A percentile compares a stretch with the other conserved stretches of the same genome.
phyloP scores from a whole-genome alignment of 1,140 invertebrate genomes.

The Halictus rubicundus region DNA sequence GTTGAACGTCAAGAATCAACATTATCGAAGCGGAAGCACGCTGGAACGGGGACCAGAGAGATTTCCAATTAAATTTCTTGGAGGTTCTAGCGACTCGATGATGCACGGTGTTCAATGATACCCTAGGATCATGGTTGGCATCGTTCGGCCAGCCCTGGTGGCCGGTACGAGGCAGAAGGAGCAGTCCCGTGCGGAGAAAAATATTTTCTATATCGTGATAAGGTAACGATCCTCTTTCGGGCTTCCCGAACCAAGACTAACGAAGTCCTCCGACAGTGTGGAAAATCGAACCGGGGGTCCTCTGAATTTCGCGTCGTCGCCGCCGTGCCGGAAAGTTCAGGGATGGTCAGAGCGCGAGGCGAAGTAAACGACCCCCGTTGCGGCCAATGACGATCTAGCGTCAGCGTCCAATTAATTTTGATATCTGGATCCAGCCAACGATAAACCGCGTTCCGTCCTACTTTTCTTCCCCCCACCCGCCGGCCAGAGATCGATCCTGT shows the following conservation, averaged over 20 bases:
- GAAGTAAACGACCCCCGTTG: not conserved
- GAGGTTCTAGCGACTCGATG: not conserved
- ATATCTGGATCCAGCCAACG: slow-evolving; percentile 38
- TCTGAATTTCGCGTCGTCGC: slow-evolving; percentile 38
- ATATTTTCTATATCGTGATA: slow-evolving; percentile 50
- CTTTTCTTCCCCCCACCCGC: not conserved
- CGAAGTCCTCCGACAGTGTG: slow-evolving; percentile 58
- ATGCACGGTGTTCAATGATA: not conserved
- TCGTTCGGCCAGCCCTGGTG: not conserved
- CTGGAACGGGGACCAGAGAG: not conserved
- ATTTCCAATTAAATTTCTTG: not conserved
- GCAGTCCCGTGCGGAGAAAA: slow-evolving; percentile 19
- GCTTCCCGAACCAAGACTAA: slow-evolving; percentile 50
- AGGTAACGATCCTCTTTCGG: slow-evolving; percentile 54
- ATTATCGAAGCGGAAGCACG: too few species aligned
- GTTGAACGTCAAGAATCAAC: too few species aligned
- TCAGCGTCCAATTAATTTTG: slow-evolving; percentile 43
- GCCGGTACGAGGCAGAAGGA: not conserved
- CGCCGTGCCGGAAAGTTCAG: slow-evolving; percentile 41
- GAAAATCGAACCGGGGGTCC: slow-evolving; percentile 53
- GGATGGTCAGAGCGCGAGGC: slow-evolving; percentile 38
- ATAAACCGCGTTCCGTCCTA: slow-evolving; percentile 19
- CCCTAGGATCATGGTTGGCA: not conserved
- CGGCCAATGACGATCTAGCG: slow-evolving; percentile 43
- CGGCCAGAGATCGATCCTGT: not conserved